phyloP scores from a whole-genome alignment of 2,888 invertebrate species.

The Mongoloraphidia duomilia region DNA sequence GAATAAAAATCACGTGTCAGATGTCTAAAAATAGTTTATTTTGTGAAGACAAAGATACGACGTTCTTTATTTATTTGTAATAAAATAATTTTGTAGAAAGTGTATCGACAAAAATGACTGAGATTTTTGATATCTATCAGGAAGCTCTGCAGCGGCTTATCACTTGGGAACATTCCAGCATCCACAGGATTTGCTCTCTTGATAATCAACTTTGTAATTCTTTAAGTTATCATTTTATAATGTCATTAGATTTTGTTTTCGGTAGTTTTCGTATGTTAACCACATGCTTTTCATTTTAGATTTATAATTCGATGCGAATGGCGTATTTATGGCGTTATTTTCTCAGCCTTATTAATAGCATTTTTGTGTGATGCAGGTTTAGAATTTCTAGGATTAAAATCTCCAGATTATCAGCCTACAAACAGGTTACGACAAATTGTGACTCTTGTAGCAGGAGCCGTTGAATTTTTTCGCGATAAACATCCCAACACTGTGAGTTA shows the following conservation, averaged over 20 bases:
- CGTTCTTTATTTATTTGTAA: too few species aligned
- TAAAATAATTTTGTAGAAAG: neutral
- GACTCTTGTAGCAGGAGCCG: conserved; percentile 13
- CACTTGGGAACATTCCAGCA: conserved; percentile 27
- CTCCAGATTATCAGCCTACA: conserved; percentile 14
- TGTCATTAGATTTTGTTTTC: neutral
- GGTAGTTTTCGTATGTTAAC: neutral
- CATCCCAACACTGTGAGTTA: conserved; percentile 26
- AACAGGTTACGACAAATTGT: conserved; percentile 17
- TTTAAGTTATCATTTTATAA: conserved; percentile 22
- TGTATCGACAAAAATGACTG: neutral
- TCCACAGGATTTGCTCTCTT: conserved; percentile 24
- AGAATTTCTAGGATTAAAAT: conserved; percentile 13
- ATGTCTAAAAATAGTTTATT: too few species aligned
- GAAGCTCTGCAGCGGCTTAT: conserved; percentile 17
- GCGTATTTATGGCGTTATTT: conserved; percentile 29
- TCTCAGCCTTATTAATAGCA: conserved; percentile 21
- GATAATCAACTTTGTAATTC: conserved; percentile 27
- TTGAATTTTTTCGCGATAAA: conserved; percentile 22
- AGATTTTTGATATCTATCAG: neutral
- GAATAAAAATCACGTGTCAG: too few species aligned
- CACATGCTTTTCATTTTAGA: conserved; percentile 21
- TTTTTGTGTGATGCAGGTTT: conserved; percentile 24
- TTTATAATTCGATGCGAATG: conserved; percentile 26
- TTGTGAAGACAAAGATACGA: too few species aligned